Base-by-base conservation (phyloP, 2,888 invertebrate species). In the Oegoconia quadripuncta region DNA sequence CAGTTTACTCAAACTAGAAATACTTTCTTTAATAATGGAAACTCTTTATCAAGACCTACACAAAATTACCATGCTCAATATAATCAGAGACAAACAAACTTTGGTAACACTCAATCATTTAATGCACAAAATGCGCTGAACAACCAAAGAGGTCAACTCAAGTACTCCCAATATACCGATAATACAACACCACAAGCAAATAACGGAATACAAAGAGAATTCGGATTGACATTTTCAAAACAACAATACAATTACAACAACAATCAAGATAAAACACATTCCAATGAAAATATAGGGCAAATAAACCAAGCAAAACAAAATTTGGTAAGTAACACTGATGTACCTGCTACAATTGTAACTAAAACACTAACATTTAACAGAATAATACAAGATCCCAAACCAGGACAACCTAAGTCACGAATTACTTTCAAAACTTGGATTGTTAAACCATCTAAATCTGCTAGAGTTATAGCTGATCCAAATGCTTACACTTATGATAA, bases 401-500 rank as follows among this genome's bases (percentile, higher is more conserved):
- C 65, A 31, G 66, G 70, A 3, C 72, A 61, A 37, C 77, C 83
- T 25, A 83, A 80, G 52, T 82, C 84, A 6, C 62, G 79, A 47
- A 74, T 86, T 30, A 81, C 77, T 14, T 76, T 82, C 26, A 87
- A 86, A 61, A 83, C 84, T 3, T 87, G 86, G 86, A 73, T 84
- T 36, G 68, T 81, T 2, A 82, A 82, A 60, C 83, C 86, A n/a
- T 63, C 72, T 7, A 83, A 74, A 57, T 55, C 68, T 23, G 73
- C 65, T 9, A 75, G 65, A 50, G 42, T 80, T 36, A 52, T 71
- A 14, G 61, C 58, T 9, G 66, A 73, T 36, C 69, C 78, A 3
- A 72, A 76, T 31, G 57, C 78, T 3, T 80, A 78, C 18, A 63
- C 61, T 12, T 79, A 78, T 38, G 42, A 64, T 18, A 68, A 51